A percentile compares a stretch with the other conserved stretches of the same genome.
phyloP scores from a whole-genome alignment of 2,888 invertebrate genomes.

The Philonicus albiceps region DNA sequence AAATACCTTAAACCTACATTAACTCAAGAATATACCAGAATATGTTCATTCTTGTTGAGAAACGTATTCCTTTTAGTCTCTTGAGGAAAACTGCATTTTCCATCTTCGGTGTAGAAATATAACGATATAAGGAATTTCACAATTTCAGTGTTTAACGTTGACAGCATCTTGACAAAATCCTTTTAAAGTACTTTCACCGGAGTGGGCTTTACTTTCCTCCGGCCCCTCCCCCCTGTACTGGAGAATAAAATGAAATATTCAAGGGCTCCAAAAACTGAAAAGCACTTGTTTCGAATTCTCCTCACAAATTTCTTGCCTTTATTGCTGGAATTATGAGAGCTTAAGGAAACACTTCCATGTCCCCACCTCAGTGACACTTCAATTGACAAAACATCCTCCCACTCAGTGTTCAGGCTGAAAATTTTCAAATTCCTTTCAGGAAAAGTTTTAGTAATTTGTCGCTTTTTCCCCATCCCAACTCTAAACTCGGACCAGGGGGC shows the following conservation, averaged over 20 bases:
- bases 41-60: too few species aligned
- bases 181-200: background rate
- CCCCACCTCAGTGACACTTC: background rate
- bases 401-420: background rate
- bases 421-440: background rate
- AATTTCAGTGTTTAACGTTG: background rate
- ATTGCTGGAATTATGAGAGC: background rate
- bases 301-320: background rate
- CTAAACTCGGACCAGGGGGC: background rate
- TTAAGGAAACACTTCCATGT: background rate
- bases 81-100: background rate
- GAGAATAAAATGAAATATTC: background rate
- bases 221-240: too few species aligned
- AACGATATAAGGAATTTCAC: background rate
- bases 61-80: background rate
- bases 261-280: background rate
- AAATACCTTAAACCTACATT: background rate
- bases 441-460: background rate
- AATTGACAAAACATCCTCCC: background rate
- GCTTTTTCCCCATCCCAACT: background rate
- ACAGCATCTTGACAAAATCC: background rate
- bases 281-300: background rate
- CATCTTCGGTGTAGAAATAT: background rate
- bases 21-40: background rate
- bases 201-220: background rate